A percentile compares a stretch with the other conserved stretches of the same genome.
phyloP scores from a whole-genome alignment of 2,113 vertebrate genomes.

The Maccullochella peelii region DNA sequence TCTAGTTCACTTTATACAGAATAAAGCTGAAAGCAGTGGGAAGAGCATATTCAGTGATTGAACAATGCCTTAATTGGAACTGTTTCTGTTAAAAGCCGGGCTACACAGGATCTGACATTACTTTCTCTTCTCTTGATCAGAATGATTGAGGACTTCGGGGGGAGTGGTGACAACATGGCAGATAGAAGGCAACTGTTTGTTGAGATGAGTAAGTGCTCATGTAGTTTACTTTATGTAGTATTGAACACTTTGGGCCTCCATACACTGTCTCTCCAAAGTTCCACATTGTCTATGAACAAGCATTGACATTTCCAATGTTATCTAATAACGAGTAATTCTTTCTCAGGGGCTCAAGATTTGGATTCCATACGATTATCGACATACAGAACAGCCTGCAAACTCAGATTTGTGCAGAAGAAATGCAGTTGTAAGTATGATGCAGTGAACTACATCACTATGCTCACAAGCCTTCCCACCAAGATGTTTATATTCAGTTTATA shows the following conservation, averaged over 20 bases:
- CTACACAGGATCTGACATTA: constrained; percentile 38
- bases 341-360: constrained; percentile 95
- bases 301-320: not conserved
- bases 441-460: too few relatives aligned
- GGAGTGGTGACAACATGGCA: constrained; percentile 95
- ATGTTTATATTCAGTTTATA: not conserved
- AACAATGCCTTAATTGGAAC: constrained; percentile 6
- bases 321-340: constrained; percentile 51
- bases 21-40: not conserved
- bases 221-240: too few relatives aligned
- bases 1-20: not conserved
- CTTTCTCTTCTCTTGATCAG: constrained; percentile 85
- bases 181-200: constrained; percentile 99
- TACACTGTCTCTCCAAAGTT: not conserved
- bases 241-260: not conserved
- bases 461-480: accelerated
- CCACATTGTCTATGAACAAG: not conserved
- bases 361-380: constrained; percentile 98
- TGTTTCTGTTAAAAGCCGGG: constrained; percentile 25
- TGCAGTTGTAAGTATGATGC: constrained; percentile 92
- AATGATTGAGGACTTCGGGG: constrained; percentile 96
- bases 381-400: constrained; percentile 98
- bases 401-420: constrained; percentile 98
- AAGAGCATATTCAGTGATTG: not conserved
- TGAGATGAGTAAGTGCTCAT: constrained; percentile 98